These are phyloP conservation scores for Alectura lathami DNA, from an alignment of 2,113 vertebrate genomes.

Conservation along the genomic window DNA sequence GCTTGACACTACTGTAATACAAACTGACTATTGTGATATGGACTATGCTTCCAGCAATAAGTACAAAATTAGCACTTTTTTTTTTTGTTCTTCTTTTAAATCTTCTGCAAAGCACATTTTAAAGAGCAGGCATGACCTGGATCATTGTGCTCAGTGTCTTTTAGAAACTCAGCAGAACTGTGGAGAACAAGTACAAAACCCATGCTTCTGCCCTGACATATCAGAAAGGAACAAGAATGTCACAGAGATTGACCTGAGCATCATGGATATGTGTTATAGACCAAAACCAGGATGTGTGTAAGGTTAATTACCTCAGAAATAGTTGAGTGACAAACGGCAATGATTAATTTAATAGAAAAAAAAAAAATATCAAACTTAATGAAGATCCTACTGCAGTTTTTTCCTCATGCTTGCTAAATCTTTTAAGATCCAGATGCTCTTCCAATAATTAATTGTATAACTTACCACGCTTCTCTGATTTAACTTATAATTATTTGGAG, in stretches of 20 bases:
- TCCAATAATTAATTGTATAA: constrained; percentile 59
- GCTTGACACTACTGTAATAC: neutral
- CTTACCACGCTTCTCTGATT: constrained; percentile 49
- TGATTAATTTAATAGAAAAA: constrained; percentile 12
- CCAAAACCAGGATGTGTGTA: neutral
- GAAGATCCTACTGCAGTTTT: constrained; percentile 55
- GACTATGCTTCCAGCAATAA: neutral
- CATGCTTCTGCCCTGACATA: neutral
- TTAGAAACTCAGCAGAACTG: neutral
- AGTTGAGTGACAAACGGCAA: constrained; percentile 12
- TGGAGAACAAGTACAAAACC: neutral
- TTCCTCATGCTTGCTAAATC: constrained; percentile 40
- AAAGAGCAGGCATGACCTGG: neutral
- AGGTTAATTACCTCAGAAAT: constrained; percentile 51
- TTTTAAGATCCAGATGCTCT: constrained; percentile 63
- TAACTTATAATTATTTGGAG: constrained; percentile 33
- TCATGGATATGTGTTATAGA: neutral
- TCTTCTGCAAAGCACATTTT: neutral
- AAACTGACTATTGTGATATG: neutral
- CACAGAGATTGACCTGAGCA: neutral
- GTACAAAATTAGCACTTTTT: neutral
- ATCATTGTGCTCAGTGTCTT: neutral
- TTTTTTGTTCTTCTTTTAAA: neutral
- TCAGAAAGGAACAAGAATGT: neutral
- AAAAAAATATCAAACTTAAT: constrained; percentile 47